phyloP scores from a whole-genome alignment of 1,140 invertebrate genomes.

The Brachystomella parvula region DNA sequence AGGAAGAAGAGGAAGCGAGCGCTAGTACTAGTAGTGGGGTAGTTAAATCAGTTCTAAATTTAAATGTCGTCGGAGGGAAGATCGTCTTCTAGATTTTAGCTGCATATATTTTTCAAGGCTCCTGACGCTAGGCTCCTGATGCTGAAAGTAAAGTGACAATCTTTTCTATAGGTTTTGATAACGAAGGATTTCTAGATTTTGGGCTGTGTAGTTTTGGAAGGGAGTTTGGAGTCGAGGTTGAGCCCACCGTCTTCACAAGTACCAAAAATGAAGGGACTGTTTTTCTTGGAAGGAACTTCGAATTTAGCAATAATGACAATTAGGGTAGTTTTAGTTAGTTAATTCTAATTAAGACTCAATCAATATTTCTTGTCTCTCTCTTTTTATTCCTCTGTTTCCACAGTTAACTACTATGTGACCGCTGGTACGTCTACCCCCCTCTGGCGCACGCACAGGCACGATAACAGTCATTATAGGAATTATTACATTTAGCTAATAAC shows the following conservation, averaged over 20 bases:
- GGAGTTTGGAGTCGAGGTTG: no score
- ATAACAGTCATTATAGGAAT: background rate
- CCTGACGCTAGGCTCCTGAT: no score
- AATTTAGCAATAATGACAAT: no score
- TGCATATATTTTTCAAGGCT: background rate
- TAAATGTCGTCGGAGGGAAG: slow-evolving; percentile 23
- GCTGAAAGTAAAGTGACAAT: no score
- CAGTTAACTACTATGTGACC: slow-evolving; percentile 11
- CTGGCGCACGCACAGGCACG: slow-evolving; percentile 5
- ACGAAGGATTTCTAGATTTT: no score
- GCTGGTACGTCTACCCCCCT: slow-evolving; percentile 5
- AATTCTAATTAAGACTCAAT: background rate
- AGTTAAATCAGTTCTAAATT: slow-evolving; percentile 15
- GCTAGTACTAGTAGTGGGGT: background rate
- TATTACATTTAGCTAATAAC: slow-evolving; percentile 4
- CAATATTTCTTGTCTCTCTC: slow-evolving; percentile 1
- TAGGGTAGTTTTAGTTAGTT: no score
- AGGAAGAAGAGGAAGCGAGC: slow-evolving; percentile 24
- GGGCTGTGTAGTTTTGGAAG: no score
- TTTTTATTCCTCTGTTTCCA: slow-evolving; percentile 1
- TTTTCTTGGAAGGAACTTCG: no score
- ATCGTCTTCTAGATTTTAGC: slow-evolving; percentile 24
- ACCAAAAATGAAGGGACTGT: no score
- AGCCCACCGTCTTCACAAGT: no score
- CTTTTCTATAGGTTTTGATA: no score